Evolutionary conservation across 2,113 vertebrate genomes (phyloP).

Genomic region (Platysternon megacephalum): DNA sequence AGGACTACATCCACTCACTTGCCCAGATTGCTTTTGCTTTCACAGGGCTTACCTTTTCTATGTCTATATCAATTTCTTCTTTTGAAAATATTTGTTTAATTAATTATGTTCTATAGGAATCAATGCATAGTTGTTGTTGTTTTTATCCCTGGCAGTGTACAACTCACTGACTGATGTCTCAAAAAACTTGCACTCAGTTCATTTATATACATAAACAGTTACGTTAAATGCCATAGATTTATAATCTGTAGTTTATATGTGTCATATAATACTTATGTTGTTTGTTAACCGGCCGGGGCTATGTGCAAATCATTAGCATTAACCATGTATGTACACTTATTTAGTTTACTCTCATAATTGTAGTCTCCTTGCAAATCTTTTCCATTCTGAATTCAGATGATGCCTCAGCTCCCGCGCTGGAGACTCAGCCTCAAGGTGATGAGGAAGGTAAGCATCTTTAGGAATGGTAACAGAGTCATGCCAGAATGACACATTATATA

Average conservation of each 20-base stretch:
- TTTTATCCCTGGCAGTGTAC: background rate
- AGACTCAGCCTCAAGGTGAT: constrained; percentile 89
- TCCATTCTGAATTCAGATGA: constrained; percentile 99
- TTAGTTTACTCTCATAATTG: constrained; percentile 92
- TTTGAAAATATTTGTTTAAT: background rate
- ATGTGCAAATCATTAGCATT: constrained; percentile 82
- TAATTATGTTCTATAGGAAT: background rate
- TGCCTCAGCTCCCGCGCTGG: constrained; percentile 84
- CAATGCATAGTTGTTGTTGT: background rate
- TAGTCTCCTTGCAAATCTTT: constrained; percentile 99
- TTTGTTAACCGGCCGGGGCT: constrained; percentile 78
- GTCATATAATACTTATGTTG: background rate
- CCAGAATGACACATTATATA: background rate
- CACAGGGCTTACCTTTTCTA: background rate
- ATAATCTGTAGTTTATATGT: rapidly evolving
- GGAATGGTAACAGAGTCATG: background rate
- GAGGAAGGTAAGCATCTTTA: constrained; percentile 90
- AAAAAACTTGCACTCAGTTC: background rate
- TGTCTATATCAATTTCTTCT: background rate
- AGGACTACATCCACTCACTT: background rate
- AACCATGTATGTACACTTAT: constrained; percentile 77
- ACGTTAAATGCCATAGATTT: background rate
- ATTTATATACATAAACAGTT: background rate
- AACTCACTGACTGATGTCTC: background rate
- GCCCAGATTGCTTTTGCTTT: background rate